phyloP scores from a whole-genome alignment of 2,888 invertebrate species.

The Drosophila cognata region DNA sequence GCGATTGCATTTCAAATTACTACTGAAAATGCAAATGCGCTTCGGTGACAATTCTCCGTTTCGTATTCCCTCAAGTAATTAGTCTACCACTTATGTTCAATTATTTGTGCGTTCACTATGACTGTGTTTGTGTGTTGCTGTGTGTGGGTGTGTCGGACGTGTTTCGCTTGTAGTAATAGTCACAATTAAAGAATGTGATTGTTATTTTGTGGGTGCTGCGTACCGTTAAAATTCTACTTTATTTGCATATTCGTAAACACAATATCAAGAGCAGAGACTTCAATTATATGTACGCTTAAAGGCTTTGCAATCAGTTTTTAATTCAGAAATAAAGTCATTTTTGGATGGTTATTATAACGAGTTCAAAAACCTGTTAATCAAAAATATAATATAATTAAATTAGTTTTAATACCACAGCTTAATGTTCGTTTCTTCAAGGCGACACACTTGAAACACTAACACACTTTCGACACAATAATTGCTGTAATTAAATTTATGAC shows the following conservation, averaged over 20 bases:
- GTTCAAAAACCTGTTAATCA: neutral
- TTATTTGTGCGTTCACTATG: conserved; percentile 53
- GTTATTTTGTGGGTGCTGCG: conserved; percentile 36
- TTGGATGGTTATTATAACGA: neutral
- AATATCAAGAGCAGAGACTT: conserved; percentile 9
- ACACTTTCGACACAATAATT: conserved; percentile 53
- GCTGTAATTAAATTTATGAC: conserved; percentile 66
- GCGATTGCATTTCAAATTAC: conserved; percentile 24
- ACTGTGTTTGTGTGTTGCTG: neutral
- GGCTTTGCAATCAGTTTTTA: neutral
- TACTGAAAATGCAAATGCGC: conserved; percentile 43
- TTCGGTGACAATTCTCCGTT: conserved; percentile 37
- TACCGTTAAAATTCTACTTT: conserved; percentile 30
- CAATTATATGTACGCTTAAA: neutral
- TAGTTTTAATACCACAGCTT: neutral
- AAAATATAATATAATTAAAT: neutral
- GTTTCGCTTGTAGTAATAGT: conserved; percentile 4
- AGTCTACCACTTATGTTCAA: conserved; percentile 62
- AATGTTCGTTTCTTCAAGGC: neutral
- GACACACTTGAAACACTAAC: conserved; percentile 8
- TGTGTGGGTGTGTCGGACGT: conserved; percentile 7
- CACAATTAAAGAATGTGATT: conserved; percentile 47
- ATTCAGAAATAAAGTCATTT: neutral
- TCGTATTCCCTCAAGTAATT: conserved; percentile 66
- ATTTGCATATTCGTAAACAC: conserved; percentile 60